Evolutionary conservation across 1,140 invertebrate genomes (phyloP), one percentile per base, ranked within the genome.

Genomic region (Cotesia glomerata): DNA sequence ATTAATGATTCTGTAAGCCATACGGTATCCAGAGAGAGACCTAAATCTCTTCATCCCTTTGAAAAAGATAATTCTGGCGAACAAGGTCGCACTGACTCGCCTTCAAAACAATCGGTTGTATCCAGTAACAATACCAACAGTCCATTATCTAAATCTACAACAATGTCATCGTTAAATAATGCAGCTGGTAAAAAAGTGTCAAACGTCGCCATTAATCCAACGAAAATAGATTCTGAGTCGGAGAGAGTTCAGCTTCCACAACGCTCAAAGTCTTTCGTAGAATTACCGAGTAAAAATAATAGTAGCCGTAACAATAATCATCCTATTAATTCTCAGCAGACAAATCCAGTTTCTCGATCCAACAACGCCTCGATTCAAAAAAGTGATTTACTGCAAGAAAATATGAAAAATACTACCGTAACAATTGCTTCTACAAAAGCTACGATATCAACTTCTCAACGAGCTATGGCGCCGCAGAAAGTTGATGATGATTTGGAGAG

Each of bases 401-500:
- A 71, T 14, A 16, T 45, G 39, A 45, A 45, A 11, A 45, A 45
- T 7, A 7, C 39, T 45, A 9, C 36, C 4, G 36, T 9, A 8
- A 11, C 8, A 2, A 11, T 11, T 45, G 39, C 39, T 45, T 2
- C 39, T 45, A 7, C 39, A 45, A 11, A 5, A 45, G 39, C 39
- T 45, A 45, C 39, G 7, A 45, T 9, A 7, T 7, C 4, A 8
- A 11, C 39, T 45, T 5, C 39, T 45, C 39, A 45, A 7, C 39
- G 39, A 16, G 5, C 36, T 58, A 70, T 5, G 66, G 18, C 58
- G 18, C 69, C 61, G 45, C 77, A 81, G 8, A 86, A 81, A 63
- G 84, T 78, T 35, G 88, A 90, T 70, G 88, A 89, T 64, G 88
- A 89, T 74, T 83, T 91, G 49, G 90, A 91, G 73, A 86, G 88